These are phyloP conservation scores for Brachypalpus laphriformis DNA, from an alignment of 2,888 invertebrate species.

Conservation along the genomic window DNA sequence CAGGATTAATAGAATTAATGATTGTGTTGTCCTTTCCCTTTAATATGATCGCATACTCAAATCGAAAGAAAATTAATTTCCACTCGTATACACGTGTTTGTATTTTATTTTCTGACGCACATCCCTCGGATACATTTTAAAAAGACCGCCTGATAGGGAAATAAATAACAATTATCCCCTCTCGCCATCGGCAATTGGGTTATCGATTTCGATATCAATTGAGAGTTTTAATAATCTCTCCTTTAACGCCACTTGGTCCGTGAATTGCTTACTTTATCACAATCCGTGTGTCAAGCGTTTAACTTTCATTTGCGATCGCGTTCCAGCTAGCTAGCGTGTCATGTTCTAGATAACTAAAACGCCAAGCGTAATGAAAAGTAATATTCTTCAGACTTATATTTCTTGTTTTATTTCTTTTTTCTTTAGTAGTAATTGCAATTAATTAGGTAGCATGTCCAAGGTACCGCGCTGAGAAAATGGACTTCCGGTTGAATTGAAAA, in stretches of 20 bases:
- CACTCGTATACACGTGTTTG: not conserved
- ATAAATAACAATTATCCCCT: not conserved
- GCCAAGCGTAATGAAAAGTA: not conserved
- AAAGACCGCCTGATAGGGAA: not conserved
- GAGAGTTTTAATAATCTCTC: not conserved
- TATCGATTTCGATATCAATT: not conserved
- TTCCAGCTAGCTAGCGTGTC: constrained; percentile 16
- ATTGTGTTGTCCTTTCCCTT: not conserved
- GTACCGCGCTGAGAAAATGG: constrained; percentile 1
- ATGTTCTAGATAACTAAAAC: constrained; percentile 22
- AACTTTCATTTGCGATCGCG: constrained; percentile 1
- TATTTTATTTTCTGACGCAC: not conserved
- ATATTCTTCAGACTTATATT: constrained; percentile 4
- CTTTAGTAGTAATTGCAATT: constrained; percentile 33
- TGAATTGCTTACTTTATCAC: constrained; percentile 17
- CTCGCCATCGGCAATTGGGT: not conserved
- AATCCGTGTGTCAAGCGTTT: constrained; percentile 15
- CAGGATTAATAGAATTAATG: constrained; percentile 16
- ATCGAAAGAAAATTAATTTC: constrained; percentile 9
- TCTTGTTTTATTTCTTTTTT: not conserved
- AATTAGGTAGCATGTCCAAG: constrained; percentile 3
- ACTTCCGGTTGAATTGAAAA: not conserved
- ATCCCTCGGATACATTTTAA: not conserved
- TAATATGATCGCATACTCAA: constrained; percentile 5
- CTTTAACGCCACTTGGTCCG: not conserved